These are phyloP conservation scores for Melanocharis versteri DNA, from an alignment of 2,113 vertebrate genomes.

Conservation along the genomic window DNA sequence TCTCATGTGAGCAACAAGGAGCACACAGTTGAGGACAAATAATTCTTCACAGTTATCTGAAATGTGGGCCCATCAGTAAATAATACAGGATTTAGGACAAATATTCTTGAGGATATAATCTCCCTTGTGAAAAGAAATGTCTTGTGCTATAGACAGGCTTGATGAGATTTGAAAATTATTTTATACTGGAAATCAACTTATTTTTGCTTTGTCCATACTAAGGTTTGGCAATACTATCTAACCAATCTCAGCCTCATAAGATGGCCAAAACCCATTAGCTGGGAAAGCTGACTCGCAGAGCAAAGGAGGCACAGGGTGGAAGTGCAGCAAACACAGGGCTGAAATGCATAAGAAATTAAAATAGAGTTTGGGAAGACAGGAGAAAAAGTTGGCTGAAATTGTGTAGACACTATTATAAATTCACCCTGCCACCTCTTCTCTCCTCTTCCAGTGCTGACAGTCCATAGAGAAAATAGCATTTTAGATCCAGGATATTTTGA, in stretches of 20 bases:
- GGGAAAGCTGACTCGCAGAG: not conserved
- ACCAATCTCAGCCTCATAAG: not conserved
- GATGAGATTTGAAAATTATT: not conserved
- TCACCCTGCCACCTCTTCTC: not conserved
- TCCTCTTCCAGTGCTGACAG: not conserved
- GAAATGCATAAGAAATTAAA: not conserved
- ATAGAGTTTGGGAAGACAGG: not conserved
- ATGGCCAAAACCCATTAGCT: not conserved
- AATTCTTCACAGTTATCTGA: constrained; percentile 63
- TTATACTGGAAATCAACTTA: not conserved
- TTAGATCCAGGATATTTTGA: not conserved
- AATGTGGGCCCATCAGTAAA: constrained; percentile 48
- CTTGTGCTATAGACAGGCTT: not conserved
- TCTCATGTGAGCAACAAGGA: constrained; percentile 57
- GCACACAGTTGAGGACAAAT: constrained; percentile 56
- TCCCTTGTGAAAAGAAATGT: not conserved
- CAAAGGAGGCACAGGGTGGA: not conserved
- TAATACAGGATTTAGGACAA: constrained; percentile 26
- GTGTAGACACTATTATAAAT: not conserved
- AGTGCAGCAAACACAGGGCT: not conserved
- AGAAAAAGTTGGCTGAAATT: not conserved
- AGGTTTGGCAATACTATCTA: not conserved
- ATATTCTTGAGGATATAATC: not conserved
- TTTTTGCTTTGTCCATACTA: not conserved
- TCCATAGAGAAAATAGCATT: not conserved